These are phyloP conservation scores for Vulpes ferrilata DNA, from an alignment of 2,113 vertebrate genomes.

Conservation along the genomic window DNA sequence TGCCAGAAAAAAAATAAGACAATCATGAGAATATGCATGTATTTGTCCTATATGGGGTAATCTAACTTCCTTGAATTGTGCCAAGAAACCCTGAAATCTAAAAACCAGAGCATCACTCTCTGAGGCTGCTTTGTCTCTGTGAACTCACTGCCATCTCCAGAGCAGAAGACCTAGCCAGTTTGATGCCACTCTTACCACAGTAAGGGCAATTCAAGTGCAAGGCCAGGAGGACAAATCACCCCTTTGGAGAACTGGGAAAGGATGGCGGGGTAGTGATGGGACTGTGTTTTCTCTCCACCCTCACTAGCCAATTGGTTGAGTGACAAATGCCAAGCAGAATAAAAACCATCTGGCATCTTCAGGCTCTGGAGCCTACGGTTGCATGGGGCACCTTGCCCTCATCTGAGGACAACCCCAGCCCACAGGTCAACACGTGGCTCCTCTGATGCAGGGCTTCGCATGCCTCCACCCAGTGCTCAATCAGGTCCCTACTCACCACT, in stretches of 20 bases:
- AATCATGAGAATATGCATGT: conserved; percentile 1
- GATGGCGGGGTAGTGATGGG: background rate
- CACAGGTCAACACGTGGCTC: background rate
- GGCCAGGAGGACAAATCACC: background rate
- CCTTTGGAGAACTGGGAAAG: background rate
- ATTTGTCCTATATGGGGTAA: background rate
- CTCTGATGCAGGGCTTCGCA: background rate
- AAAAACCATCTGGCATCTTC: background rate
- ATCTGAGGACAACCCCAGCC: background rate
- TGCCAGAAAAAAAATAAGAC: background rate
- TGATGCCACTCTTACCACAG: background rate
- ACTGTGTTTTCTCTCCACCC: background rate
- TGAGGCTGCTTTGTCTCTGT: background rate
- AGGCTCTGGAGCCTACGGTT: background rate
- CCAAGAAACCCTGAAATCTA: conserved; percentile 48
- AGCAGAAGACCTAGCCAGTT: background rate
- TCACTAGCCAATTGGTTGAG: background rate
- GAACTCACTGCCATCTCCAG: background rate
- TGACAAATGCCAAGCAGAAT: background rate
- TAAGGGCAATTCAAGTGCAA: background rate
- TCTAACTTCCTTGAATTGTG: conserved; percentile 49
- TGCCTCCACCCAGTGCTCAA: background rate
- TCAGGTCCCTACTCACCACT: background rate
- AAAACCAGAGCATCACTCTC: conserved; percentile 26
- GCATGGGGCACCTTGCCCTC: background rate